Base-by-base conservation (phyloP, 2,888 invertebrate genomes). In the Lycia hirtaria region DNA sequence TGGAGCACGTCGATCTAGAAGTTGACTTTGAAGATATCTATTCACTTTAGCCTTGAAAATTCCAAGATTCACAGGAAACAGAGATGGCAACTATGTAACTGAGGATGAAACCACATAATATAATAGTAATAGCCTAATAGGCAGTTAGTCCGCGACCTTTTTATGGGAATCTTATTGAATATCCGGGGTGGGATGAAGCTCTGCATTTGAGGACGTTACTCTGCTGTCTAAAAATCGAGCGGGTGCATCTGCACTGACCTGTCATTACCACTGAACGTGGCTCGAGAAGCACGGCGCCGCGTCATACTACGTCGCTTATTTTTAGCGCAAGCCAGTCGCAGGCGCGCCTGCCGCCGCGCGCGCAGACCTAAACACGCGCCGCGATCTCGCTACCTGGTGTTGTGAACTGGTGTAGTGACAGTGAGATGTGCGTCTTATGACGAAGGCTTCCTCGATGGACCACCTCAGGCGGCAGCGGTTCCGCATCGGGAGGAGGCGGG, bases 401-500 rank as follows among this genome's bases (percentile, higher is more conserved):
- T 14, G 44, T 43, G 28, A 32, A 17, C 68, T 69, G 60, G 52
- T 35, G 58, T 41, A 52, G 77, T 73, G 69, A 69, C 70, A 73
- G 41, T 41, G 41, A 65, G 77, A 88, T 88, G 89, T 80, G 81
- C 65, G 69, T 72, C 69, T 91, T 89, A 91, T 91, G 91, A 91
- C 91, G 75, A 88, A 88, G 81, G 85, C 80, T 78, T 67, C 61
- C 54, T 71, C 57, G 17, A 87, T 87, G 88, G 86, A 88, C 66
- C 86, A 86, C 67, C 86, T 90, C 63, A 80, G 82, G 69, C 78
- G 89, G 52, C 88, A 83, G 68, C 80, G 83, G 61, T 75, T 80
- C 65, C 83, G 80, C 69, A 73, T 75, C 68, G 84, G 72, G 64
- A 74, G 80, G 71, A 77, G 89, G 62, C 71, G 83, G 83, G 84